Base-by-base conservation (phyloP, 2,888 invertebrate species). In the Eustalomyia histrio region DNA sequence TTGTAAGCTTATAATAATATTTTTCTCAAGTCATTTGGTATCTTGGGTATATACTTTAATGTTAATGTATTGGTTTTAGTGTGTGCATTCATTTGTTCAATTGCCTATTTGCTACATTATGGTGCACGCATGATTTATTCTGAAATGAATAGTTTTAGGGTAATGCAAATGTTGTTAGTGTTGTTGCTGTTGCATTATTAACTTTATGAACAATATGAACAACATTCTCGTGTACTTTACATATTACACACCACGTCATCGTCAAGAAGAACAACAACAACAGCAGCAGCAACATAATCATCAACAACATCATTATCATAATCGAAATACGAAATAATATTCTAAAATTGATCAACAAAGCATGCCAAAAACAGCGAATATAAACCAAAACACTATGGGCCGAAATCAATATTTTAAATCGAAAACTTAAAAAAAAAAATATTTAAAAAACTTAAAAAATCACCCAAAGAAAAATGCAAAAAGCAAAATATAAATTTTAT, bases 31-130 rank as follows among this genome's bases (percentile, higher is more conserved):
- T n/a, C n/a, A n/a, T n/a, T n/a, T n/a, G n/a, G n/a, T n/a, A n/a
- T n/a, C n/a, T n/a, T n/a, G n/a, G n/a, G n/a, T n/a, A 9, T 12
- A 10, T 12, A 39, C 39, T 1, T n/a, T 39, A 39, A 14, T 61
- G 43, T 61, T 61, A 61, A 55, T 43, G 67, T 57, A 55, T 68
- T 43, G 33, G 69, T 47, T n/a, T 24, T 2, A 5, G 2, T 4
- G 8, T 47, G 64, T 57, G 63, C 73, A 73, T 73, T 73, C 73
- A 73, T 73, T 73, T 73, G 73, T 73, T 64, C 73, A 64, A 73
- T 73, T 57, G 73, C 64, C 73, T 57, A 73, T 73, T 73, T 73
- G 64, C 64, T 64, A 55, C 55, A 57, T 64, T 73, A 39, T 60
- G 35, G 16, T 47, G 64, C 39, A 73, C 73, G 73, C 73, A 73